A percentile compares a stretch with the other conserved stretches of the same genome.
Conservation (phyloP, 2,797 vertebrate genomes). For the Eleutherodactylus coqui region DNA sequence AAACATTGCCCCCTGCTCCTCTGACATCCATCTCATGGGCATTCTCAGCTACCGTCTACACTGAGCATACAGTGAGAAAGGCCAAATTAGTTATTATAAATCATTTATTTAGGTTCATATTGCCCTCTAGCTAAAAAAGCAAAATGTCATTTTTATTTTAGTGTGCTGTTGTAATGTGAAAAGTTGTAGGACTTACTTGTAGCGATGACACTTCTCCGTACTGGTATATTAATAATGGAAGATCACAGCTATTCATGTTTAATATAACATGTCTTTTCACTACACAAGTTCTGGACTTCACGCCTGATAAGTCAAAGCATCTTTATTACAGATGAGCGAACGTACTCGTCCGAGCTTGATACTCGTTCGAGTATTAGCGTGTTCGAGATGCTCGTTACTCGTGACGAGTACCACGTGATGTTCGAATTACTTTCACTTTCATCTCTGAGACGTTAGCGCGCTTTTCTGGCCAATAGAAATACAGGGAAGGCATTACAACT, state of each 20-base stretch:
- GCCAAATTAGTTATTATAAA: constrained; percentile 52
- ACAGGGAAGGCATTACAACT: too few relatives aligned
- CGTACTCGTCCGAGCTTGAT: too few relatives aligned
- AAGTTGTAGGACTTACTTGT: constrained; percentile 3
- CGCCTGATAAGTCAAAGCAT: not conserved
- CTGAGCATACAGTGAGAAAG: constrained; percentile 29
- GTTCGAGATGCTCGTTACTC: too few relatives aligned
- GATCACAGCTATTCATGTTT: constrained; percentile 20
- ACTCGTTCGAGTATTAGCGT: too few relatives aligned
- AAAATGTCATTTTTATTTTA: constrained; percentile 46
- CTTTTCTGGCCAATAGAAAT: too few relatives aligned
- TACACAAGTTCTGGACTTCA: not conserved
- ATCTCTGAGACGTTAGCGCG: too few relatives aligned
- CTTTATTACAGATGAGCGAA: too few relatives aligned
- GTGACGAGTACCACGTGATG: too few relatives aligned
- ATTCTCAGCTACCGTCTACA: constrained; percentile 20
- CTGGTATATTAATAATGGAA: constrained; percentile 1
- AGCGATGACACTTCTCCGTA: not conserved
- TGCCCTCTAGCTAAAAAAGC: constrained; percentile 49
- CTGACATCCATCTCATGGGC: constrained; percentile 39
- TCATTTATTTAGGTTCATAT: constrained; percentile 39
- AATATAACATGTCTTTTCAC: not conserved
- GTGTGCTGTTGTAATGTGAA: constrained; percentile 15
- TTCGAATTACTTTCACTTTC: too few relatives aligned
- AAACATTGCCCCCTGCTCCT: constrained; percentile 41